Evolutionary conservation across 2,113 vertebrate species (phyloP).

Genomic region (Oophaga pumilio): DNA sequence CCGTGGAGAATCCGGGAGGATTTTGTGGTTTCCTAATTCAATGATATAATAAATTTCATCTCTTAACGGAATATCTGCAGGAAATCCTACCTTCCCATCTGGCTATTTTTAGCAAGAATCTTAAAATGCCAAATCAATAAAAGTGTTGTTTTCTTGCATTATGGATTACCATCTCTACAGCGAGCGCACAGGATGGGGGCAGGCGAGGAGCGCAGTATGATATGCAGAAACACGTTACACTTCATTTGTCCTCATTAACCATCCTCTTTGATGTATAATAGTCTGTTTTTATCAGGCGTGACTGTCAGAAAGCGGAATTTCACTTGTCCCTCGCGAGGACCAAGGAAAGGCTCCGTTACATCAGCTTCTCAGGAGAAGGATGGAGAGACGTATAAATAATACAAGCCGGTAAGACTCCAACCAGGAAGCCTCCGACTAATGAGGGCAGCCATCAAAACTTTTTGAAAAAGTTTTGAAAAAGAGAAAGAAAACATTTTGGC

Average conservation of each 20-base stretch:
- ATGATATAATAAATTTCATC: neutral
- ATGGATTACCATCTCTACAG: slow-evolving; percentile 16
- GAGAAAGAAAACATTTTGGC: neutral
- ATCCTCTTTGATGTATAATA: slow-evolving; percentile 38
- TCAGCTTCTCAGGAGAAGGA: neutral
- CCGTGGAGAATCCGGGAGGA: neutral
- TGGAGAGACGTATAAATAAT: slow-evolving; percentile 19
- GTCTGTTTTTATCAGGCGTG: slow-evolving; percentile 17
- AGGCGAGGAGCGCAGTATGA: neutral
- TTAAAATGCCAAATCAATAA: slow-evolving; percentile 21
- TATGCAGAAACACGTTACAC: slow-evolving; percentile 18
- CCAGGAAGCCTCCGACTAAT: neutral
- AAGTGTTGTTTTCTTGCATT: neutral
- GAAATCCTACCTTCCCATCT: neutral
- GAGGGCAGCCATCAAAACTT: neutral
- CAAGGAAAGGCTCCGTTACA: neutral
- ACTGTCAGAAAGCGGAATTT: slow-evolving; percentile 15
- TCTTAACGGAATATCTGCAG: neutral
- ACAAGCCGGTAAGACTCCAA: neutral
- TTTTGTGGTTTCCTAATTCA: neutral
- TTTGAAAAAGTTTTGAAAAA: neutral
- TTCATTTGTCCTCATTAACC: slow-evolving; percentile 42
- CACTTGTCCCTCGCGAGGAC: neutral
- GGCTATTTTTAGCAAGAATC: slow-evolving; percentile 6
- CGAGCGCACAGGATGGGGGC: neutral